Conservation (phyloP, 37 sponge, comb jelly and placozoan genomes). For the Petrosia ficiformis region DNA sequence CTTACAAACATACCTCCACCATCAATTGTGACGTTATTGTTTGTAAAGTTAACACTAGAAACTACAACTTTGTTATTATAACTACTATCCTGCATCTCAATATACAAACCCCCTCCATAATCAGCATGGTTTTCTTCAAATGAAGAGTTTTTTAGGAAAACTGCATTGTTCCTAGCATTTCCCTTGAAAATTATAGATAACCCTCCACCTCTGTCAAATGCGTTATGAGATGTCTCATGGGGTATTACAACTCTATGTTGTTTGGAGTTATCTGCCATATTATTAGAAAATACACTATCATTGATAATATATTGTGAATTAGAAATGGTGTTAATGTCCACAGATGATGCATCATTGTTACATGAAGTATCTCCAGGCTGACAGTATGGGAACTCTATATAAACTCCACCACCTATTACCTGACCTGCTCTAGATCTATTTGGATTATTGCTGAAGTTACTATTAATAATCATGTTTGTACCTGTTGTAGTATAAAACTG, state of each 20-base stretch:
- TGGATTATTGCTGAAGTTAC: not conserved
- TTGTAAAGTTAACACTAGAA: not conserved
- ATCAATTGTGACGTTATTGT: too few relatives aligned
- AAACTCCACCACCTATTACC: not conserved
- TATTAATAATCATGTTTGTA: not conserved
- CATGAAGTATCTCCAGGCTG: not conserved
- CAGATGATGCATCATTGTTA: not conserved
- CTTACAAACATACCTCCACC: too few relatives aligned
- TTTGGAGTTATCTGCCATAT: not conserved
- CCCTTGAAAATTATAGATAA: too few relatives aligned
- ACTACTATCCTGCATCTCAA: too few relatives aligned
- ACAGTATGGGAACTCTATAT: conserved; percentile 13
- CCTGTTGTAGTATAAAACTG: not conserved
- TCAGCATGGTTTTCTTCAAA: too few relatives aligned
- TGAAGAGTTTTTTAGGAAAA: not conserved
- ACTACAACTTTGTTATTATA: not conserved
- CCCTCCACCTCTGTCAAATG: too few relatives aligned
- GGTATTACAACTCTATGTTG: not conserved
- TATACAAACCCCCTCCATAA: too few relatives aligned
- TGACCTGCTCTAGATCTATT: not conserved
- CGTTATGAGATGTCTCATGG: not conserved
- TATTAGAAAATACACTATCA: not conserved
- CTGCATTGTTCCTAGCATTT: not conserved
- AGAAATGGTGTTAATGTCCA: not conserved
- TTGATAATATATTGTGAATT: not conserved